Base-by-base conservation (phyloP, 2,797 vertebrate genomes). In the Lacerta viridis region DNA sequence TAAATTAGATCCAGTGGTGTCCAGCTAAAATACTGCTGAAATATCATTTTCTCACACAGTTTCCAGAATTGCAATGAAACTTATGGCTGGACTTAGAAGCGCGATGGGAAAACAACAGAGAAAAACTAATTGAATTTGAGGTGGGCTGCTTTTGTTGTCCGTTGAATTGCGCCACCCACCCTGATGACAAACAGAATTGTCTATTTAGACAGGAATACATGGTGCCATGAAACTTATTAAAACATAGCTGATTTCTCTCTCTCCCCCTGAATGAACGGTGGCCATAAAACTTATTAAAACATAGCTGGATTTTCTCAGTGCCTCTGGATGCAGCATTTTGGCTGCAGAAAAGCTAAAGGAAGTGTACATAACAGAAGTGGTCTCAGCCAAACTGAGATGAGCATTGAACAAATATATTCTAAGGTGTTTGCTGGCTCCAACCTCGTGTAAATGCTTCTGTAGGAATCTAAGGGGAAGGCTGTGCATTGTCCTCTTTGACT, bases 231-330 rank as follows among this genome's bases (percentile, higher is more conserved):
- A 94, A 92, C 50, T 3, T 84, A 92, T 91, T 92, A 89, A 94
- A 94, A 87, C 90, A 86, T 71, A 93, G 86, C 76, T 93, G 68
- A 36, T 88, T 87, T 90, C 87, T 86, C 92, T 88, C 89, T 91
- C 92, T 89, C 20, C 87, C 88, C 88, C 68, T 69, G 74, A 78
- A 89, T 27, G 64, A 55, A 55, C 13, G 50, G 85, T n/a, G 88
- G 27, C 88, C 92, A 87, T 91, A 83, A 83, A 94, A 92, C 43
- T 3, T 84, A 92, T 91, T 92, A 89, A 94, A 94, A 86, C 91
- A 86, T 71, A 93, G 86, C 76, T 93, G 68, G 41, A 88, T 87
- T 92, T 90, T 89, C 92, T 90, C 89, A 92, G 92, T 92, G 29
- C 89, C 80, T 89, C 68, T 72, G 76, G 80, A 88, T 27, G 64